phyloP scores from a whole-genome alignment of 2,797 vertebrate species.

The Semotilus atromaculatus region DNA sequence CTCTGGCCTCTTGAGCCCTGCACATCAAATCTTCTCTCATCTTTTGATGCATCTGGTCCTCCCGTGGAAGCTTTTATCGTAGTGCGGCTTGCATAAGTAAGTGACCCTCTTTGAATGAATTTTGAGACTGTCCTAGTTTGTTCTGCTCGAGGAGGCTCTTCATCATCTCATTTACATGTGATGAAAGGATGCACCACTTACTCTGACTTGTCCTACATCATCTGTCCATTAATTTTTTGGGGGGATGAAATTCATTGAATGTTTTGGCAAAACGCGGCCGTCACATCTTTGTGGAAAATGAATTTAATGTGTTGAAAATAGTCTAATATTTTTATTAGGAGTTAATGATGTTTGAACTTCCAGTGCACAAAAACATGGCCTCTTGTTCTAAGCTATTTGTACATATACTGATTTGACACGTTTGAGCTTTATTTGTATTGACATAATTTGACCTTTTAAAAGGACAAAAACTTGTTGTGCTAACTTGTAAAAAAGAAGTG shows the following conservation, averaged over 20 bases:
- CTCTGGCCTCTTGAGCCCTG: slow-evolving; percentile 51
- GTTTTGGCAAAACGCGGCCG: slow-evolving; percentile 30
- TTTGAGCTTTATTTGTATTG: neutral
- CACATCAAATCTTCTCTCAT: slow-evolving; percentile 44
- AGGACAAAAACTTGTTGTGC: neutral
- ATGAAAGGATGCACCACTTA: slow-evolving; percentile 58
- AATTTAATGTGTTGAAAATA: slow-evolving; percentile 10
- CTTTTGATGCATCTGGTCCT: slow-evolving; percentile 56
- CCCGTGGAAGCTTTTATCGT: slow-evolving; percentile 59
- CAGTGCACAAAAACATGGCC: neutral
- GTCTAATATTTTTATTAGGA: too few species aligned
- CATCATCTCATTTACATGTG: slow-evolving; percentile 65
- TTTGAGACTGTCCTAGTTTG: slow-evolving; percentile 66
- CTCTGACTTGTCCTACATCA: slow-evolving; percentile 52
- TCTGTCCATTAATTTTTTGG: slow-evolving; percentile 43
- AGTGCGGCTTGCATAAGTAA: slow-evolving; percentile 56
- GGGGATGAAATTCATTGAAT: slow-evolving; percentile 35
- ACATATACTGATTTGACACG: neutral
- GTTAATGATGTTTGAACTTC: neutral
- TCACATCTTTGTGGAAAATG: slow-evolving; percentile 29
- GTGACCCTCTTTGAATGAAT: slow-evolving; percentile 63
- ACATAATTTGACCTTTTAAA: neutral
- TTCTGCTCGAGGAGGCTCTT: slow-evolving; percentile 61
- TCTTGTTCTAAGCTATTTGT: neutral
- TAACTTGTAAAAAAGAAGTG: neutral